Evolutionary conservation across 2,113 vertebrate genomes (phyloP), one percentile per base, ranked within the genome.

Genomic region (Apaloderma vittatum): DNA sequence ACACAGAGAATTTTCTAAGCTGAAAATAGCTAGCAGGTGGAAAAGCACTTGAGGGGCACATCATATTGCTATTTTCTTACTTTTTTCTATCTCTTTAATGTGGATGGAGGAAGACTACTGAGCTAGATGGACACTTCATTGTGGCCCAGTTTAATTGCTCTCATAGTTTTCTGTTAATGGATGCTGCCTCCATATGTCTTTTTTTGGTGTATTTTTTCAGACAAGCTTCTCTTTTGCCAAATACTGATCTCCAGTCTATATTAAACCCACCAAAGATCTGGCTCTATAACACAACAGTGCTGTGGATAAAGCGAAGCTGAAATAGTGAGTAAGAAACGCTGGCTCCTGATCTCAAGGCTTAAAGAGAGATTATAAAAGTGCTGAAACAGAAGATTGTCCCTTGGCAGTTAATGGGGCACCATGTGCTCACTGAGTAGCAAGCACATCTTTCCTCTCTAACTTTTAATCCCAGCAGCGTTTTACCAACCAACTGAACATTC

Each of bases 21-120:
- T 78, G 43, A 93, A 95, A 94, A 88, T 20, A 96, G 76, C 22
- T 24, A 46, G 70, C 55, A 92, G 57, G 52, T 90, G 46, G 29
- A 49, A 84, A n/a, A 84, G 32, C 22, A 63, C 81, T 75, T 94
- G 7, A 45, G 74, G 51, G n/a, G 76, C 36, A 75, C 7, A 75
- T 34, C 20, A 12, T 27, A 57, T 12, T 71, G n/a, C 36, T 79
- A 30, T 61, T 87, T 87, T 51, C 54, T 82, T 85, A 59, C 30
- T n/a, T 71, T 75, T 67, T 85, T 51, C 20, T 49, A 19, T n/a
- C 18, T 61, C 27, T 63, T 87, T 72, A 40, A 58, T 24, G 23
- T 27, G 18, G 43, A 66, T 52, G 15, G 40, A 94, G 37, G 36
- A 93, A 71, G 37, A 62, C 9, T 71, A 9, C 27, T 57, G 29